Evolutionary conservation across 2,888 invertebrate genomes (phyloP), one percentile per base, ranked within the genome.

Genomic region (Lampropteryx suffumata): DNA sequence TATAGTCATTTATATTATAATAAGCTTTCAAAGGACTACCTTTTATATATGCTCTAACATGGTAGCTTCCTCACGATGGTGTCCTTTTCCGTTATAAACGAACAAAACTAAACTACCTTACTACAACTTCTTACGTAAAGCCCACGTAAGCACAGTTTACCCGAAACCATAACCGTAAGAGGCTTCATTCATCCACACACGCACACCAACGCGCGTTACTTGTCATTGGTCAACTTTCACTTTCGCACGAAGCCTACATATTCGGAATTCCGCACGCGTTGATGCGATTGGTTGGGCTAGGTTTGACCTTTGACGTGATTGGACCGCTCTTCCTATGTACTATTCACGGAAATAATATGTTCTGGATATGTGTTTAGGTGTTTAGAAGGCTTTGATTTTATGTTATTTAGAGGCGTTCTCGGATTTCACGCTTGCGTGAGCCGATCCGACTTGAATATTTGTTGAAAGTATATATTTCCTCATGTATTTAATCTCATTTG

Each of bases 161-260:
- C 50, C 32, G 37, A 55, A 56, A 54, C 57, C 54, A 59, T 56
- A 54, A 49, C 57, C 43, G 54, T 40, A 43, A 54, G 58, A 54
- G 55, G 56, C 48, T 57, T 46, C 53, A 68, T 66, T 69, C 59
- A 69, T 70, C 69, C 63, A 70, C 71, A 75, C 64, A 72, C 57
- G 54, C 71, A 75, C 82, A 53, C 76, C 72, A 71, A 80, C 83
- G 62, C 60, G 57, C 60, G 57, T 62, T 67, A 67, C 65, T 50
- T 63, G 67, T 79, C 65, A 88, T 89, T 89, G 85, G 88, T 64
- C 72, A 64, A 76, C 84, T 88, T 86, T 88, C 86, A 79, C 86
- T 88, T 79, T 85, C 83, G 65, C 65, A 78, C 71, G 65, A 74
- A 82, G 81, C 89, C 85, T 86, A 87, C 88, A 84, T 84, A 85